Base-by-base conservation (phyloP, 2,797 vertebrate genomes). In the Sylvilagus floridanus region DNA sequence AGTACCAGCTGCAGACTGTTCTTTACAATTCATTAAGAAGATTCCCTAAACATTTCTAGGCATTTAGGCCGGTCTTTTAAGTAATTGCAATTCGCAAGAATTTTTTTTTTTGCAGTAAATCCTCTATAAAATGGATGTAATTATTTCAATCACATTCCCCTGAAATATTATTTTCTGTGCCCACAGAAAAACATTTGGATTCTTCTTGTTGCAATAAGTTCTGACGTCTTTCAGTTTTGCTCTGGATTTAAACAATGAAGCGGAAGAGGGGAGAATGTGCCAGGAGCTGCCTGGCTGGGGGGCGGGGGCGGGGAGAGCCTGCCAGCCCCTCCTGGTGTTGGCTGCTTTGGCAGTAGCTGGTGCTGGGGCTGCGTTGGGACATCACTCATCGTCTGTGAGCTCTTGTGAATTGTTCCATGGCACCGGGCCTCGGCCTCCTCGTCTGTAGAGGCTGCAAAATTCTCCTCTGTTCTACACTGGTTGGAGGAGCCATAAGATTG, bases 301-400 rank as follows among this genome's bases (percentile, higher is more conserved):
- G 42, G 42, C 1, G n/a, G 22, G 42, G 30, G 19, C 2, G 8
- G 26, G 7, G 1, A 9, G 10, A 32, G 24, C 0, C 0, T 24
- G 42, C 1, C 2, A 24, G 12, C 4, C 17, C 50, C 82, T 13
- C 24, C 42, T 8, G n/a, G 17, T 5, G 0, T 32, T 42, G 37
- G 4, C 21, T 4, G 7, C 22, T 26, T 0, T 32, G 30, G n/a
- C 2, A 11, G 17, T 26, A 42, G 35, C 32, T 26, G 30, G 28
- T 32, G 13, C 1, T 0, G 35, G 3, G 10, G 30, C 4, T 1
- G 12, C 16, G 1, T 28, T 26, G 52, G 5, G 10, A 16, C 30
- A 37, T 54, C n/a, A n/a, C 21, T 26, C 47, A 2, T 28, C 47
- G 60, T 52, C 32, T 82, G 76, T 22, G 35, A 28, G 22, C 37